Percentiles rank a stretch among this genome's conserved stretches.
Conservation (phyloP, 2,888 invertebrate genomes). For the Xestia rhomboidea region DNA sequence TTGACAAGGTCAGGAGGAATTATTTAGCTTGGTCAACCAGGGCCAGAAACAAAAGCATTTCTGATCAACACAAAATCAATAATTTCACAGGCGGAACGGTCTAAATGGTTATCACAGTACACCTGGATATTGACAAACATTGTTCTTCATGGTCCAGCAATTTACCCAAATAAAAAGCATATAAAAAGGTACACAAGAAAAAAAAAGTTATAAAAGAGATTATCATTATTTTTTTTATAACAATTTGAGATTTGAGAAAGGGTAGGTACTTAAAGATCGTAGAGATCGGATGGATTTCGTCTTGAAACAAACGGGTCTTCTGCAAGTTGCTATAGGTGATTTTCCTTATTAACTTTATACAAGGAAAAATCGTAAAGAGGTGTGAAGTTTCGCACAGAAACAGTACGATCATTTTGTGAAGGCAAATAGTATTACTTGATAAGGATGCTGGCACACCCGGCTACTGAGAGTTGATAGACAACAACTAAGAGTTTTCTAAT, state of each 20-base stretch:
- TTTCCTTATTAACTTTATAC: slow-evolving; percentile 68
- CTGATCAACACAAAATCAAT: not conserved
- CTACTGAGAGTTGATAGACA: not conserved
- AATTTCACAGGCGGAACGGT: not conserved
- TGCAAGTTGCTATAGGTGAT: not conserved
- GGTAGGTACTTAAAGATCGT: too few relatives aligned
- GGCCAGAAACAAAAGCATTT: not conserved
- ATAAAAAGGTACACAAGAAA: too few relatives aligned
- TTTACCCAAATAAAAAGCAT: too few relatives aligned
- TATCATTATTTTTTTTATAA: not conserved
- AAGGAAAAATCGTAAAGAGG: slow-evolving; percentile 67
- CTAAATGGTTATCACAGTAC: not conserved
- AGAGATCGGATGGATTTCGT: not conserved
- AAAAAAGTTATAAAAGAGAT: too few relatives aligned
- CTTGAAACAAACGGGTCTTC: slow-evolving; percentile 12
- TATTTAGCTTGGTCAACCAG: not conserved
- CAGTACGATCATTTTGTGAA: slow-evolving; percentile 46
- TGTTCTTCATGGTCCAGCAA: not conserved
- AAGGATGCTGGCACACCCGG: slow-evolving; percentile 13
- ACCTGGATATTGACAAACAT: not conserved
- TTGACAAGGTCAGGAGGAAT: not conserved
- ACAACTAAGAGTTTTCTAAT: not conserved
- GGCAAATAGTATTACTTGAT: slow-evolving; percentile 23
- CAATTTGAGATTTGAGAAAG: not conserved
- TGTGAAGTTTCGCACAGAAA: slow-evolving; percentile 69